Conservation (phyloP, 1,140 invertebrate species). For the Halictus rubicundus region DNA sequence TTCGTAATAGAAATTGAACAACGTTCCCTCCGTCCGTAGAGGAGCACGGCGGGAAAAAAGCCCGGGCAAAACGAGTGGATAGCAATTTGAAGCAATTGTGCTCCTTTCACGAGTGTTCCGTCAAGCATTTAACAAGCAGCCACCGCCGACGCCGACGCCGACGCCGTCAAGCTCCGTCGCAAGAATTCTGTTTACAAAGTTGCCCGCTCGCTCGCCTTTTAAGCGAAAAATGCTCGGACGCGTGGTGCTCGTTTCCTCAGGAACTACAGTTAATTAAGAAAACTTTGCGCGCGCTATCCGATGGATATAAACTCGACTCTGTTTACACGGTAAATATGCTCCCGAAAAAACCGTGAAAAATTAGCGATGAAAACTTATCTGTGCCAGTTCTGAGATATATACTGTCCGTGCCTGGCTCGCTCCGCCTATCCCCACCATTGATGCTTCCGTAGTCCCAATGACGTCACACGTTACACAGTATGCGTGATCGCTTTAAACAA, state of each 20-base stretch:
- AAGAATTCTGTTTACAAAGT: conserved; percentile 27
- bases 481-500: no score
- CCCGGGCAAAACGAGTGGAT: not conserved
- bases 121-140: conserved; percentile 10
- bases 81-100: conserved; percentile 13
- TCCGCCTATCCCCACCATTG: no score
- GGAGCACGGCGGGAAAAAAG: not conserved
- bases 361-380: no score
- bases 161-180: not conserved
- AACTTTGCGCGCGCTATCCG: conserved; percentile 10
- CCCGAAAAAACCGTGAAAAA: no score
- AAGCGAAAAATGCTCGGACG: not conserved
- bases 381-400: no score
- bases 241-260: not conserved
- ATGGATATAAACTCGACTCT: no score
- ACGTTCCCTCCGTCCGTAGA: not conserved
- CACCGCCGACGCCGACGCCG: no score
- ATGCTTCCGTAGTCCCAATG: no score
- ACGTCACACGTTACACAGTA: no score
- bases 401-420: no score
- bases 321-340: no score
- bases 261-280: conserved; percentile 31
- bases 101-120: not conserved
- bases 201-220: not conserved
- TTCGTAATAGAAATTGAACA: conserved; percentile 3